Conservation (phyloP, 2,797 vertebrate species). For the Pseudocheirus occidentalis region DNA sequence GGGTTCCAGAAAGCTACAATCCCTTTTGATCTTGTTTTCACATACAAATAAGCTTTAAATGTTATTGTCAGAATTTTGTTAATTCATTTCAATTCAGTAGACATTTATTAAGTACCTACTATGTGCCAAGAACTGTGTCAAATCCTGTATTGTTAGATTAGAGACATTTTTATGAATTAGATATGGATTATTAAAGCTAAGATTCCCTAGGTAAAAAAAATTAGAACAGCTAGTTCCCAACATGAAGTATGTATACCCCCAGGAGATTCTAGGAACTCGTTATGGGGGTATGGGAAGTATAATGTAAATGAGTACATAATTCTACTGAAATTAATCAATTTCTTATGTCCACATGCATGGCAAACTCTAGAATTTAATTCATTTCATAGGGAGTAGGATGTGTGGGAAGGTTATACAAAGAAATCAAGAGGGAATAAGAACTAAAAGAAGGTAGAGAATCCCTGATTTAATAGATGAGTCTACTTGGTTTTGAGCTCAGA, state of each 20-base stretch:
- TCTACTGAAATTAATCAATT: neutral
- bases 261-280: neutral
- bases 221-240: neutral
- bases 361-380: neutral
- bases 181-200: neutral
- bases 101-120: neutral
- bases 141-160: neutral
- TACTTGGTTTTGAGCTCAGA: neutral
- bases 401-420: neutral
- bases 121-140: neutral
- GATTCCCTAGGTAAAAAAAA: neutral
- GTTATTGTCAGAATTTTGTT: neutral
- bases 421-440: neutral
- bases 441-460: neutral
- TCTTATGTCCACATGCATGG: neutral
- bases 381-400: neutral
- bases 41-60: neutral
- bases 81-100: neutral
- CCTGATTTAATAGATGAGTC: neutral
- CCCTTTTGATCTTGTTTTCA: neutral
- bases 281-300: neutral
- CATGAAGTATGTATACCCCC: neutral
- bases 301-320: neutral
- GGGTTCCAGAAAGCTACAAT: neutral
- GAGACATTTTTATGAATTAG: neutral